Conservation (phyloP, 2,888 invertebrate species). For the Limulus polyphemus region DNA sequence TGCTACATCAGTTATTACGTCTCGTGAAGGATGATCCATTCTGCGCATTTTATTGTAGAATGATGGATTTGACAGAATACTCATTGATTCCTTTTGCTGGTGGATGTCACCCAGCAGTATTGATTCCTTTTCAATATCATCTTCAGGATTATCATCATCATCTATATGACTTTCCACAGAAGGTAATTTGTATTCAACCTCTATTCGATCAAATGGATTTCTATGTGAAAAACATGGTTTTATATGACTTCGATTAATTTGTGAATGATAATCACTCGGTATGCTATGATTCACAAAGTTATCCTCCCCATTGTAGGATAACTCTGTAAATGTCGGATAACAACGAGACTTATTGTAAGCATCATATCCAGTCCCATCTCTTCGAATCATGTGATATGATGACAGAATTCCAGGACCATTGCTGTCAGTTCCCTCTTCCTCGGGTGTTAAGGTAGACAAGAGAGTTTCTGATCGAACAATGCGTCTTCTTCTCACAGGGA, state of each 20-base stretch:
- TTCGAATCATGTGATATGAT: not conserved
- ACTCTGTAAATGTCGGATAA: no score
- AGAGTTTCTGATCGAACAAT: slow-evolving; percentile 16
- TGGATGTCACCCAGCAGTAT: slow-evolving; percentile 15
- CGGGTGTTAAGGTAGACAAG: slow-evolving; percentile 10
- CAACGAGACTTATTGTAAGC: no score
- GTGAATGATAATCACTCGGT: not conserved
- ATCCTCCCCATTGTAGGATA: not conserved
- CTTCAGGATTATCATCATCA: slow-evolving; percentile 7
- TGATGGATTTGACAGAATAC: slow-evolving; percentile 15
- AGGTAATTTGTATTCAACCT: slow-evolving; percentile 17
- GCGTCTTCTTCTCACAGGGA: slow-evolving; percentile 19
- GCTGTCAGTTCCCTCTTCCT: slow-evolving; percentile 7
- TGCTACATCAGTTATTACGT: slow-evolving; percentile 5
- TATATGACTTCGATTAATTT: no score
- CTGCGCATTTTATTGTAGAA: slow-evolving; percentile 10
- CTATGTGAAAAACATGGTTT: no score
- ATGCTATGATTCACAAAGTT: not conserved
- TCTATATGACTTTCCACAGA: not conserved
- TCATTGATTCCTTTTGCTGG: slow-evolving; percentile 9
- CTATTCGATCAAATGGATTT: slow-evolving; percentile 7
- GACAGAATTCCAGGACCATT: not conserved
- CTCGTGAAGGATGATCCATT: not conserved
- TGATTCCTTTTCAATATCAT: slow-evolving; percentile 12
- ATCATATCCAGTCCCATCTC: no score